phyloP scores from a whole-genome alignment of 2,113 vertebrate genomes.

The Neofelis nebulosa region DNA sequence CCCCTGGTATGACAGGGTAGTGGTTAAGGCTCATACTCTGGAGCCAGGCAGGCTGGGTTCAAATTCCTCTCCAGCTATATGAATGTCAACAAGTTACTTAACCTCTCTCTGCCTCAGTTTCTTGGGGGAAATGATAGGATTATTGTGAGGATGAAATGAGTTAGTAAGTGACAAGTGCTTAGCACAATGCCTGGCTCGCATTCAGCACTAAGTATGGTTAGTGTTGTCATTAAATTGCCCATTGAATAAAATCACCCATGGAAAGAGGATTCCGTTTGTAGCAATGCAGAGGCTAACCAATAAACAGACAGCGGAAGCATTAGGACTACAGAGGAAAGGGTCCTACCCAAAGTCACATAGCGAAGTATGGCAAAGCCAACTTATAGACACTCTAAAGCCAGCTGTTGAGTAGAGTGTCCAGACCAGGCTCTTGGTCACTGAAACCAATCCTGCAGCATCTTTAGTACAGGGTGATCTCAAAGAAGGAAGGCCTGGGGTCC shows the following conservation, averaged over 20 bases:
- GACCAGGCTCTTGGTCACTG: background rate
- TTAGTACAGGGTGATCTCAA: background rate
- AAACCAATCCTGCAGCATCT: background rate
- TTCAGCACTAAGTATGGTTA: background rate
- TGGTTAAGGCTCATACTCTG: background rate
- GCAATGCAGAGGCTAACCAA: background rate
- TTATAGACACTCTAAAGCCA: background rate
- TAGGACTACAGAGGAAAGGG: background rate
- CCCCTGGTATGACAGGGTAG: background rate
- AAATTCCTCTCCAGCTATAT: background rate
- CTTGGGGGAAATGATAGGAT: background rate
- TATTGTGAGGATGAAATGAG: background rate
- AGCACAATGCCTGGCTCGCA: background rate
- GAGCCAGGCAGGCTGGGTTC: background rate
- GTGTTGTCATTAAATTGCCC: background rate
- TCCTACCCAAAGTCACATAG: background rate
- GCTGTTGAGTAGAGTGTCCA: background rate
- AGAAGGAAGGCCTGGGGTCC: background rate
- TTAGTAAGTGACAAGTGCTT: background rate
- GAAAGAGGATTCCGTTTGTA: background rate
- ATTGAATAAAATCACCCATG: background rate
- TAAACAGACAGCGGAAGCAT: background rate
- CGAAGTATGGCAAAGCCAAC: background rate
- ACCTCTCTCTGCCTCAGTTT: background rate
- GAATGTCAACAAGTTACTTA: background rate